Conservation (phyloP, 2,797 vertebrate species). For the Trematomus bernacchii region DNA sequence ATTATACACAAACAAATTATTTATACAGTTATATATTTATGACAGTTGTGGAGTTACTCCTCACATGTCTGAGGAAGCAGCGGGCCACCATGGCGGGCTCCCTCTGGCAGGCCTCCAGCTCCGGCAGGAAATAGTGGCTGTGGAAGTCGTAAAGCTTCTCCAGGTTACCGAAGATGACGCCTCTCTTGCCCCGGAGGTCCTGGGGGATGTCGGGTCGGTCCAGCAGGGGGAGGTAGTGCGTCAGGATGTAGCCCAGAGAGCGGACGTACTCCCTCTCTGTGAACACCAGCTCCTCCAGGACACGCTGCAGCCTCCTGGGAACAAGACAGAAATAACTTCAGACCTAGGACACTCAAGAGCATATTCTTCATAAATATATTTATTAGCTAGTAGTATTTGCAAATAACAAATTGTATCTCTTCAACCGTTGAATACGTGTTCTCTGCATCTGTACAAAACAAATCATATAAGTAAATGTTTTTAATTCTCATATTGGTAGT, state of each 20-base stretch:
- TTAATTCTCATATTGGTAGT: background rate
- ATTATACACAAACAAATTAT: background rate
- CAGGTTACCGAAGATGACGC: slow-evolving; percentile 87
- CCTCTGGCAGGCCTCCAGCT: slow-evolving; percentile 83
- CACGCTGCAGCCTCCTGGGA: slow-evolving; percentile 83
- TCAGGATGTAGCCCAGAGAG: slow-evolving; percentile 86
- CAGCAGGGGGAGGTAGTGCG: slow-evolving; percentile 88
- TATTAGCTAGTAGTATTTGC: background rate
- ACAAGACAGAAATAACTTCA: slow-evolving; percentile 6
- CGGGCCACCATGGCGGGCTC: slow-evolving; percentile 81
- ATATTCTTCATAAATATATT: background rate
- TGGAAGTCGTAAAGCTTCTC: slow-evolving; percentile 89
- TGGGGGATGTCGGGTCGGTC: slow-evolving; percentile 84
- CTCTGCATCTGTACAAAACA: background rate
- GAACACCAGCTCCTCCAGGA: slow-evolving; percentile 87
- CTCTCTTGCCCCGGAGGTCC: slow-evolving; percentile 86
- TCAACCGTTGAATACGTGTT: background rate
- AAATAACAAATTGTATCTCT: background rate
- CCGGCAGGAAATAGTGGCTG: slow-evolving; percentile 85
- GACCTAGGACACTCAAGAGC: background rate
- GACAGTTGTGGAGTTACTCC: slow-evolving; percentile 11
- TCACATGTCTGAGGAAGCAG: slow-evolving; percentile 88
- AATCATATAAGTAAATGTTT: background rate
- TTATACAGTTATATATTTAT: background rate
- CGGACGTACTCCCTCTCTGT: slow-evolving; percentile 88